Conservation (phyloP, 2,888 invertebrate species). For the Melangyna quadrimaculata region DNA sequence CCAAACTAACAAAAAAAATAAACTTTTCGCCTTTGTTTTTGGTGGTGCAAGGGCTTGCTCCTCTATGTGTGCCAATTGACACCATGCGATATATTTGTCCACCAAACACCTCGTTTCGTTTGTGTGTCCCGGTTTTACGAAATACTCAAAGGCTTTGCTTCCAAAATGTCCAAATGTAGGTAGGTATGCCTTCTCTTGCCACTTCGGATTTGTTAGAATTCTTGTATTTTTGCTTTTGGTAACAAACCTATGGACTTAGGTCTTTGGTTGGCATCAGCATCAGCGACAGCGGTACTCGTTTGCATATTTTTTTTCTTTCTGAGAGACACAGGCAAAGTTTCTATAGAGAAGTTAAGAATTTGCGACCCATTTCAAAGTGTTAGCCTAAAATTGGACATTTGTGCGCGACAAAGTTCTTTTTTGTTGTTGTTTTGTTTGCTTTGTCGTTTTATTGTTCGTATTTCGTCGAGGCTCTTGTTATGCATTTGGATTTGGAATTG, state of each 20-base stretch:
- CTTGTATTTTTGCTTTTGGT: constrained; percentile 6
- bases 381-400: constrained; percentile 66
- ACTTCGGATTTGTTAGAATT: background rate
- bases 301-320: constrained; percentile 46
- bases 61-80: constrained; percentile 59
- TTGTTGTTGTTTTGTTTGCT: background rate
- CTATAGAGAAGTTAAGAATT: constrained; percentile 35
- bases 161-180: constrained; percentile 38
- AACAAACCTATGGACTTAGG: background rate
- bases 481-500: constrained; percentile 6
- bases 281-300: constrained; percentile 35
- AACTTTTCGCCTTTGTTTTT: constrained; percentile 51
- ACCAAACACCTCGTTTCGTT: constrained; percentile 68
- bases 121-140: constrained; percentile 35
- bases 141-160: constrained; percentile 47
- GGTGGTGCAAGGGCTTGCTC: constrained; percentile 17
- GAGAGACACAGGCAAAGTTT: background rate
- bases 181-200: background rate
- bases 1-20: background rate
- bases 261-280: too few species aligned
- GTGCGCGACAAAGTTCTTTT: constrained; percentile 31
- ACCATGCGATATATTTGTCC: constrained; percentile 67
- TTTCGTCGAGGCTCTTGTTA: constrained; percentile 25
- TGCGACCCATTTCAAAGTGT: constrained; percentile 67
- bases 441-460: constrained; percentile 5